Evolutionary conservation across 2,113 vertebrate species (phyloP).

Genomic region (Oncorhynchus keta): DNA sequence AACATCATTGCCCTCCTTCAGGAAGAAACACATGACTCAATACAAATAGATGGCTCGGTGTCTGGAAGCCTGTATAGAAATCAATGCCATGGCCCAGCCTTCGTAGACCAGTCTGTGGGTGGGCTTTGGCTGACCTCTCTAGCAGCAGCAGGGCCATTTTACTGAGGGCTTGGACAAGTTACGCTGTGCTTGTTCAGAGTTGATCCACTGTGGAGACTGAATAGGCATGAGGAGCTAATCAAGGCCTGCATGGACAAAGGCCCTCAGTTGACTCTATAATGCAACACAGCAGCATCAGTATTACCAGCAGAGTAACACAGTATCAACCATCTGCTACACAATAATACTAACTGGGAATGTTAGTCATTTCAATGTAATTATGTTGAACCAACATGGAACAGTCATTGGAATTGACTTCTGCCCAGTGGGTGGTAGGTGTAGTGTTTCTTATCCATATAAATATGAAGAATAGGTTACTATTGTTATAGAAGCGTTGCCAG

Average conservation of each 20-base stretch:
- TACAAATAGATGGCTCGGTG: constrained; percentile 26
- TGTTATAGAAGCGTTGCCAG: constrained; percentile 36
- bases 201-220: constrained; percentile 1
- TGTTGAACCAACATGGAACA: too few species aligned
- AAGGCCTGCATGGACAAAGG: background rate
- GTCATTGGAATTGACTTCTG: too few species aligned
- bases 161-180: background rate
- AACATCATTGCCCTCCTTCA: constrained; percentile 17
- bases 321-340: constrained; percentile 1
- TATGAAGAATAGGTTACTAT: constrained; percentile 13
- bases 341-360: constrained; percentile 1
- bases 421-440: background rate
- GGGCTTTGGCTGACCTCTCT: background rate
- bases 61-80: constrained; percentile 51
- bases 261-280: constrained; percentile 14
- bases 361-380: too few species aligned
- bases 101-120: background rate
- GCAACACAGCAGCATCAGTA: constrained; percentile 1
- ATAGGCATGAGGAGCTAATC: background rate
- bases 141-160: background rate
- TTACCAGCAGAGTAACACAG: background rate
- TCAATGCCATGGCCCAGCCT: background rate
- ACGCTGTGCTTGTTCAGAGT: constrained; percentile 17
- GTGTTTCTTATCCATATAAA: constrained; percentile 17
- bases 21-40: background rate